Conservation (phyloP, 1,140 invertebrate genomes). For the Diorhabda elongata region DNA sequence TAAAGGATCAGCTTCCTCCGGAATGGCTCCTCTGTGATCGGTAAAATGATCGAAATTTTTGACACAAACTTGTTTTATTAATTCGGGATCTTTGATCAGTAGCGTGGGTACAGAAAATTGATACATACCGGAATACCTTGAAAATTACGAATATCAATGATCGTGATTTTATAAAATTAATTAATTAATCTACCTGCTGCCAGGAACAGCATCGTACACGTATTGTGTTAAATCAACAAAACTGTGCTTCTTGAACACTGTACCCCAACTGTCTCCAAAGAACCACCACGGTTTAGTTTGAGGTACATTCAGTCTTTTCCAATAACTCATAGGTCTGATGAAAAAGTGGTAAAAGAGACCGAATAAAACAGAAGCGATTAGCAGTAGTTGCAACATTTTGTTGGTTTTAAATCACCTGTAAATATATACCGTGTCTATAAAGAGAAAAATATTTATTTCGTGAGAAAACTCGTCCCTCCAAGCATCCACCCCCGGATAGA, state of each 20-base stretch:
- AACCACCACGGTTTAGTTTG: slow-evolving; percentile 8
- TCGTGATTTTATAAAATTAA: too few relatives aligned
- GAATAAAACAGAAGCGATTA: neutral
- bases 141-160: neutral
- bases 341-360: neutral
- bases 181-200: too few relatives aligned
- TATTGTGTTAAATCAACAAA: too few relatives aligned
- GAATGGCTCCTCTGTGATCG: slow-evolving; percentile 48
- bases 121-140: slow-evolving; percentile 47
- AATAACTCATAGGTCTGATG: slow-evolving; percentile 8
- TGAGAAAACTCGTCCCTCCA: too few relatives aligned
- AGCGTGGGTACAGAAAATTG: slow-evolving; percentile 47
- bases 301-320: neutral
- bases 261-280: slow-evolving; percentile 4
- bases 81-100: slow-evolving; percentile 45
- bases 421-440: too few relatives aligned
- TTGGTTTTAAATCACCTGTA: too few relatives aligned
- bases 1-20: slow-evolving; percentile 50
- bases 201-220: too few relatives aligned
- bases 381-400: neutral
- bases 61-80: slow-evolving; percentile 51
- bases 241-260: neutral
- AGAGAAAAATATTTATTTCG: too few relatives aligned
- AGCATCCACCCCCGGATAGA: too few relatives aligned
- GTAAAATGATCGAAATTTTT: slow-evolving; percentile 53